A percentile compares a stretch with the other conserved stretches of the same genome.
Evolutionary conservation across 1,140 invertebrate species (phyloP).

Genomic region (Heliconius eleuchia): DNA sequence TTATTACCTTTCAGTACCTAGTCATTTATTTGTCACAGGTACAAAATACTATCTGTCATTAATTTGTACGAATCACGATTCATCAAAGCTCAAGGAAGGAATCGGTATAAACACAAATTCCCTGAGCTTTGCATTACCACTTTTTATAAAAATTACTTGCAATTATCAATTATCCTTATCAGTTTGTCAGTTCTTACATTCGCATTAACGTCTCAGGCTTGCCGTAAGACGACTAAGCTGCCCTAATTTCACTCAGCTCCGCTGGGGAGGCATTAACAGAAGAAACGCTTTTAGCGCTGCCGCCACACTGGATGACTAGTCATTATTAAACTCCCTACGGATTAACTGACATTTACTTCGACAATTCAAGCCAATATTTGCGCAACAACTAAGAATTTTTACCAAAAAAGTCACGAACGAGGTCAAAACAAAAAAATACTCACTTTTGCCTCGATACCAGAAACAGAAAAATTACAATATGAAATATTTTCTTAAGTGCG

Average conservation of each 20-base stretch:
- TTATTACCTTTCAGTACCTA: no score
- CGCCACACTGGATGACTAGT: slow-evolving; percentile 39
- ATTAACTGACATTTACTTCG: slow-evolving; percentile 41
- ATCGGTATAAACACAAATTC: no score
- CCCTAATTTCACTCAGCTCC: slow-evolving; percentile 37
- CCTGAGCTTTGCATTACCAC: not conserved
- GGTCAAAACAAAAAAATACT: no score
- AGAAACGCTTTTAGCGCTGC: slow-evolving; percentile 45
- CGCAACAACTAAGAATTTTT: not conserved
- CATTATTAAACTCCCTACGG: slow-evolving; percentile 40
- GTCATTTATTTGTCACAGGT: not conserved
- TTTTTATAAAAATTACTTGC: not conserved
- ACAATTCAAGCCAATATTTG: slow-evolving; percentile 26
- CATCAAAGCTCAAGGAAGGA: no score
- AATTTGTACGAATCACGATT: no score
- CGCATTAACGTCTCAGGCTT: slow-evolving; percentile 15
- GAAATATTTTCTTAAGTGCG: no score
- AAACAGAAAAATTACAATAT: no score
- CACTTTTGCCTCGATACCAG: no score
- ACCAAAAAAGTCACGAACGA: not conserved
- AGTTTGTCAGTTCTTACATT: slow-evolving; percentile 16
- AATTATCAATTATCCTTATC: slow-evolving; percentile 2
- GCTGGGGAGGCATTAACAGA: slow-evolving; percentile 41
- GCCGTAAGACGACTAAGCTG: slow-evolving; percentile 32
- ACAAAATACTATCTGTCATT: not conserved